A percentile compares a stretch with the other conserved stretches of the same genome.
Evolutionary conservation across 2,888 invertebrate species (phyloP).

Genomic region (Syrista parreyssii): DNA sequence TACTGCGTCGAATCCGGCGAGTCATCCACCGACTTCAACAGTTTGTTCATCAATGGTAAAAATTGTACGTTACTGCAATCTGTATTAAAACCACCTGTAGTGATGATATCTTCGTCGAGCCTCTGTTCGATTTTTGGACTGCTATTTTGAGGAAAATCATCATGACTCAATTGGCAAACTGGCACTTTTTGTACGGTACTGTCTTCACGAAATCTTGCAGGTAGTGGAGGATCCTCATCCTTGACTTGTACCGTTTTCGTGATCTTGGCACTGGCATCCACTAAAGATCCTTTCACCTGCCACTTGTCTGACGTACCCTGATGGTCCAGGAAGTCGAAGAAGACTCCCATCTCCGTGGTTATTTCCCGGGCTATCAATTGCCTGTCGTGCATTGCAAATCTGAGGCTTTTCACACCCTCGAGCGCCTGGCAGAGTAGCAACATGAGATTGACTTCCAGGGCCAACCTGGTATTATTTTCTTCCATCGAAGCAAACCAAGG

Average conservation of each 20-base stretch:
- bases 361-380: slow-evolving; percentile 62
- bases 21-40: slow-evolving; percentile 59
- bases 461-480: slow-evolving; percentile 58
- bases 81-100: slow-evolving; percentile 52
- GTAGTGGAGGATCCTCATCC: slow-evolving; percentile 35
- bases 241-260: slow-evolving; percentile 43
- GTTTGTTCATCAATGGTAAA: slow-evolving; percentile 57
- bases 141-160: slow-evolving; percentile 15
- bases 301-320: slow-evolving; percentile 48
- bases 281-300: slow-evolving; percentile 33
- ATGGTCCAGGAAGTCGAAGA: slow-evolving; percentile 62
- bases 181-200: slow-evolving; percentile 49
- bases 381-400: slow-evolving; percentile 57
- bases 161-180: slow-evolving; percentile 15
- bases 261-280: slow-evolving; percentile 45
- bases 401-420: slow-evolving; percentile 59
- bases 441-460: slow-evolving; percentile 60
- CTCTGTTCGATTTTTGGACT: slow-evolving; percentile 17
- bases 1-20: slow-evolving; percentile 59
- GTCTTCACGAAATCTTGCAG: slow-evolving; percentile 47
- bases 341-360: slow-evolving; percentile 60
- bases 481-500: slow-evolving; percentile 65
- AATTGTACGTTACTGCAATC: slow-evolving; percentile 43
- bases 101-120: slow-evolving; percentile 38
- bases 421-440: slow-evolving; percentile 59